Base-by-base conservation (phyloP, 2,888 invertebrate genomes). In the Endotricha flammealis region DNA sequence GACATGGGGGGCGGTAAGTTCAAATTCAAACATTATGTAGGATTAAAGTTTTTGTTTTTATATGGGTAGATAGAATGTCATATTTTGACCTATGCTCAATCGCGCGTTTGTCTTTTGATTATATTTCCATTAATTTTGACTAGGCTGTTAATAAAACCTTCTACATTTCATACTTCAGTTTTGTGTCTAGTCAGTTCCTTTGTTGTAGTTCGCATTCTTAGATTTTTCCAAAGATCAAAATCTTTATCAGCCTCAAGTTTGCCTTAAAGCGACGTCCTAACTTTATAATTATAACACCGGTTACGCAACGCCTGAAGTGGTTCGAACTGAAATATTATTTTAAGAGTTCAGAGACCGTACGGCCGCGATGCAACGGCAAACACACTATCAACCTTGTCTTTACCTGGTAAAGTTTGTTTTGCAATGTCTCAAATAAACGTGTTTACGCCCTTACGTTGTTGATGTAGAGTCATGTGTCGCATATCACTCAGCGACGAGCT, bases 251-350 rank as follows among this genome's bases (percentile, higher is more conserved):
- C 64, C 57, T 59, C 62, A 66, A 64, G 60, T 60, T 66, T 65
- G 64, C 65, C 62, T 64, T 68, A 68, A 67, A 67, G 59, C 68
- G 64, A 64, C 71, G 66, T 71, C 73, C 70, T 75, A 74, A 65
- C 75, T 71, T 74, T 73, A 71, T 76, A 79, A 79, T 81, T 82
- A 80, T 80, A 80, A 72, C 77, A 64, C 64, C 59, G 58, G 75
- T 85, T 85, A 72, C 85, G 82, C 72, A 85, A 85, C 78, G 64
- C 55, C 69, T 69, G 71, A 71, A 77, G 80, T 78, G 79, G 62
- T 67, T 72, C 68, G 67, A 76, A 74, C 82, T 81, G 79, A 76
- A 82, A 82, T 82, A 83, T 80, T 83, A 83, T 83, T 85, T 83
- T 82, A 81, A 75, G 82, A 82, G 80, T 81, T 81, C 79, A 78